phyloP scores from a whole-genome alignment of 1,140 invertebrate species.

The Drosophila navojoa region DNA sequence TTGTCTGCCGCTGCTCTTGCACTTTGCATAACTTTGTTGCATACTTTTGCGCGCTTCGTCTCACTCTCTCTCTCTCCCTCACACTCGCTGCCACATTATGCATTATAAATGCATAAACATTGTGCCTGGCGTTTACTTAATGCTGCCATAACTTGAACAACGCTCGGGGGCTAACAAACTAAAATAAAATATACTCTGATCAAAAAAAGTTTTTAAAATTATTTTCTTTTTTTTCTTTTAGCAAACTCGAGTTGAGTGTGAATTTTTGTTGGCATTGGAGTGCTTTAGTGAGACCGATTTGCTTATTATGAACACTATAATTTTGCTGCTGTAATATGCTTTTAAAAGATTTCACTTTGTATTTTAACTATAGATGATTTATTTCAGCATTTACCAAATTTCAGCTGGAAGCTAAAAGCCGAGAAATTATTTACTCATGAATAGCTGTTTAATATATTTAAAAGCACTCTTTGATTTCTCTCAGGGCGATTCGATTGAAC shows the following conservation, averaged over 20 bases:
- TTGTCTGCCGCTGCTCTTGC: conserved; percentile 52
- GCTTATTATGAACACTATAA: conserved; percentile 1
- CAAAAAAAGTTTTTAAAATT: conserved; percentile 62
- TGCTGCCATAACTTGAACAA: conserved; percentile 62
- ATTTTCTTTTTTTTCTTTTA: conserved; percentile 27
- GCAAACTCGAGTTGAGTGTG: conserved; percentile 25
- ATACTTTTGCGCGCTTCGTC: conserved; percentile 58
- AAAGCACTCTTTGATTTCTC: neutral
- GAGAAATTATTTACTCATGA: neutral
- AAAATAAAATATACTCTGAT: conserved; percentile 15
- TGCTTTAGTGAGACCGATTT: conserved; percentile 7
- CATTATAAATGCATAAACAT: conserved; percentile 79
- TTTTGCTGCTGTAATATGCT: neutral
- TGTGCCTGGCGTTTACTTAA: conserved; percentile 75
- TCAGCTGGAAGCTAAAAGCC: neutral
- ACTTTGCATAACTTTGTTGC: conserved; percentile 80
- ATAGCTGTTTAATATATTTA: neutral
- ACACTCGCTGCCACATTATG: conserved; percentile 47
- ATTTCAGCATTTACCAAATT: neutral
- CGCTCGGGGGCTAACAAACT: conserved; percentile 9
- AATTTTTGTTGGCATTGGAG: conserved; percentile 6
- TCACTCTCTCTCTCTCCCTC: conserved; percentile 10
- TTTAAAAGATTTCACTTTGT: no score
- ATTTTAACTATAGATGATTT: no score
- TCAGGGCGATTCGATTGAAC: neutral